Percentiles rank a stretch among this genome's conserved stretches.
phyloP scores from a whole-genome alignment of 1,140 invertebrate species.

The Lepidurus couesii region DNA sequence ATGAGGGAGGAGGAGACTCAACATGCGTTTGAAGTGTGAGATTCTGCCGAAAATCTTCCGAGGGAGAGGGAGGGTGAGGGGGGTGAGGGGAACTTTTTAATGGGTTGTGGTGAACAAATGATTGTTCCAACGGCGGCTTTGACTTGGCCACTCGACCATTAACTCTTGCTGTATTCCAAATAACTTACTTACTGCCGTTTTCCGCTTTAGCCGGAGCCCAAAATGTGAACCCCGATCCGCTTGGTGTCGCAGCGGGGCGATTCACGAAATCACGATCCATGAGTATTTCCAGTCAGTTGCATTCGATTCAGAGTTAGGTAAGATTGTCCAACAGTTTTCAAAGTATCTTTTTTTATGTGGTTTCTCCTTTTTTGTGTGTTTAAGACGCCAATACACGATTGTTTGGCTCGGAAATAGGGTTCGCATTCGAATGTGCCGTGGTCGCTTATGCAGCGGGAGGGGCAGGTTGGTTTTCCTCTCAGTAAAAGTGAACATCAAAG shows the following conservation, averaged over 20 bases:
- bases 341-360: too few species aligned
- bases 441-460: slow-evolving; percentile 9
- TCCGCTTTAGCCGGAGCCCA: background rate
- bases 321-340: too few species aligned
- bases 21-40: slow-evolving; percentile 13
- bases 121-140: background rate
- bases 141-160: background rate
- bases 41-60: slow-evolving; percentile 5
- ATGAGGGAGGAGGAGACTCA: background rate
- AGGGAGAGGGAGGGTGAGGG: background rate
- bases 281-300: background rate
- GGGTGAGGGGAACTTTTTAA: background rate
- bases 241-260: background rate
- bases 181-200: background rate
- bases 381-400: background rate
- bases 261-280: slow-evolving; percentile 15
- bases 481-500: slow-evolving; percentile 16
- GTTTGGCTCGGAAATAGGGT: background rate
- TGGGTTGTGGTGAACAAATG: slow-evolving; percentile 4
- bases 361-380: background rate
- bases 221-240: background rate
- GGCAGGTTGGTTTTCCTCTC: background rate
- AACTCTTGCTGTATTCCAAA: background rate
- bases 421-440: background rate
- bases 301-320: background rate